Evolutionary conservation across 2,888 invertebrate genomes (phyloP).

Genomic region (Polydrusus pterygomalis): DNA sequence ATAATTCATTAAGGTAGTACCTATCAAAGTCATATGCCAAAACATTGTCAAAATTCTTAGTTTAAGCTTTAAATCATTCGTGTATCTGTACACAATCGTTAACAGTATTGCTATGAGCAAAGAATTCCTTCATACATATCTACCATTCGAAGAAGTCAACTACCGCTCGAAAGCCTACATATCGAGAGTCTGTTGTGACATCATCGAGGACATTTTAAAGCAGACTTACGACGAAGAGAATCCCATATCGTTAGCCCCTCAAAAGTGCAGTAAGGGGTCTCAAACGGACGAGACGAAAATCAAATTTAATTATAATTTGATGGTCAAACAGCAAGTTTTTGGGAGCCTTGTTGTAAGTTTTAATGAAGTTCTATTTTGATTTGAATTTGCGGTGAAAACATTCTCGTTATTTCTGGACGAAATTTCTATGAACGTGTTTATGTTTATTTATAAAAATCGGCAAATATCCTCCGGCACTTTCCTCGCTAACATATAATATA

Average conservation of each 20-base stretch:
- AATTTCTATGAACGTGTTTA: too few species aligned
- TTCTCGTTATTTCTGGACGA: too few species aligned
- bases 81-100: too few species aligned
- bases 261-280: constrained; percentile 60
- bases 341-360: constrained; percentile 42
- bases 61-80: constrained; percentile 37
- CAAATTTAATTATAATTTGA: constrained; percentile 44
- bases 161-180: constrained; percentile 63
- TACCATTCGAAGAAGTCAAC: constrained; percentile 47
- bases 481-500: too few species aligned
- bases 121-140: constrained; percentile 44
- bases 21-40: constrained; percentile 2
- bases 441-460: too few species aligned
- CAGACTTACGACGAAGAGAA: constrained; percentile 66
- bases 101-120: constrained; percentile 50
- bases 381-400: background rate
- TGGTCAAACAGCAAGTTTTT: constrained; percentile 40
- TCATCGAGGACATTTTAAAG: constrained; percentile 64
- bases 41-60: constrained; percentile 57
- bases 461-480: too few species aligned
- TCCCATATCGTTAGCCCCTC: constrained; percentile 60
- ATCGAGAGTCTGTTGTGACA: constrained; percentile 64
- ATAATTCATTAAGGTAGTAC: constrained; percentile 10
- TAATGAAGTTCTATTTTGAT: background rate
- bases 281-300: constrained; percentile 57